Percentiles rank a stretch among this genome's conserved stretches.
phyloP scores from a whole-genome alignment of 2,888 invertebrate genomes.

The Rosalia funebris region DNA sequence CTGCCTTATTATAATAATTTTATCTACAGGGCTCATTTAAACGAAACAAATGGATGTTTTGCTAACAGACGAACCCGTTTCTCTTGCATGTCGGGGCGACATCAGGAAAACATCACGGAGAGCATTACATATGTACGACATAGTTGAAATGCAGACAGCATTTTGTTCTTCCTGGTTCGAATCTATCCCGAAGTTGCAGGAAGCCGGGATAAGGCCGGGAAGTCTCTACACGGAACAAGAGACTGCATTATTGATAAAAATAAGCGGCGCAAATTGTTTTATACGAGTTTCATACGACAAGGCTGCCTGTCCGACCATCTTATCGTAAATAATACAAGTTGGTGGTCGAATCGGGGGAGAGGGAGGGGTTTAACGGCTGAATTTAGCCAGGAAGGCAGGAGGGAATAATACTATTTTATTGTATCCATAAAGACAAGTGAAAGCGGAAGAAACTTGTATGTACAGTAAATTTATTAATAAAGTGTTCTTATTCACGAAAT shows the following conservation, averaged over 20 bases:
- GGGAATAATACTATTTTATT: too few relatives aligned
- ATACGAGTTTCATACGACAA: constrained; percentile 60
- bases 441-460: too few relatives aligned
- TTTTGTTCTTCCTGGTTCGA: constrained; percentile 40
- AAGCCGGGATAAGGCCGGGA: constrained; percentile 12
- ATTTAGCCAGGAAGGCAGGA: too few relatives aligned
- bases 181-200: constrained; percentile 42
- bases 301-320: constrained; percentile 48
- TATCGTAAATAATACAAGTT: constrained; percentile 59
- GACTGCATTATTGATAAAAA: constrained; percentile 63
- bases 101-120: constrained; percentile 13
- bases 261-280: constrained; percentile 63
- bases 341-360: constrained; percentile 37
- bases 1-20: too few relatives aligned
- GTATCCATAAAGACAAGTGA: too few relatives aligned
- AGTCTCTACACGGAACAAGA: constrained; percentile 53
- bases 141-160: constrained; percentile 53
- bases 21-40: too few relatives aligned
- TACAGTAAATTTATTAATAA: too few relatives aligned
- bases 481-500: too few relatives aligned
- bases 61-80: not conserved
- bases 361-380: too few relatives aligned
- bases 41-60: too few relatives aligned
- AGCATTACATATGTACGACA: constrained; percentile 42
- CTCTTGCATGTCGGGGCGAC: constrained; percentile 4